Evolutionary conservation across 2,113 vertebrate species (phyloP).

Genomic region (Paralichthys olivaceus): DNA sequence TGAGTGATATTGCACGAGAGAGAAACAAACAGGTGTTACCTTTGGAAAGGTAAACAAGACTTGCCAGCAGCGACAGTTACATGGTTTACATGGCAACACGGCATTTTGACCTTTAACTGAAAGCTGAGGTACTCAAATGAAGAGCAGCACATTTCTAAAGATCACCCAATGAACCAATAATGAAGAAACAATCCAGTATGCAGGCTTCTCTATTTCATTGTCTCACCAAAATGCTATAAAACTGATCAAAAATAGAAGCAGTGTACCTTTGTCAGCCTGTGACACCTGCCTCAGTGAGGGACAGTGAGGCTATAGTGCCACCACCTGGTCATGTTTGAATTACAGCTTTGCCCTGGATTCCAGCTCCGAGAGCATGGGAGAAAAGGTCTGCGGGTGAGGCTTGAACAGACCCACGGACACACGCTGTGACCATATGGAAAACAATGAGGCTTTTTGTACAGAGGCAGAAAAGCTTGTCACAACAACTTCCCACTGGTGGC

Average conservation of each 20-base stretch:
- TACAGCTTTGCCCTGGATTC: not conserved
- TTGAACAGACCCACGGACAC: constrained; percentile 21
- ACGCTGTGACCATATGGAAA: constrained; percentile 29
- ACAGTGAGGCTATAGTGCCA: constrained; percentile 49
- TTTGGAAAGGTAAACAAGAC: not conserved
- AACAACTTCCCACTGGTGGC: constrained; percentile 17
- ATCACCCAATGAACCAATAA: constrained; percentile 45
- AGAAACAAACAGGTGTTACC: constrained; percentile 6
- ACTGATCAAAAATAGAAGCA: constrained; percentile 25
- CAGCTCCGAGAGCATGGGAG: constrained; percentile 25
- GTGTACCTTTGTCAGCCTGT: not conserved
- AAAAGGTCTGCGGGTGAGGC: constrained; percentile 16
- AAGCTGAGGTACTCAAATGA: constrained; percentile 52
- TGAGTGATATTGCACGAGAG: constrained; percentile 3
- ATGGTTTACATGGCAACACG: constrained; percentile 36
- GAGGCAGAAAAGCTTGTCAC: constrained; percentile 2
- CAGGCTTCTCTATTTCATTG: constrained; percentile 21
- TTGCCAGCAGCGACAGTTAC: constrained; percentile 23
- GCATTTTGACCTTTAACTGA: constrained; percentile 46
- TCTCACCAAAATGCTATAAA: constrained; percentile 21
- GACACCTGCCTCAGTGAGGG: not conserved
- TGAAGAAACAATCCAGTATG: constrained; percentile 8
- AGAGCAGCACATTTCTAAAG: constrained; percentile 41
- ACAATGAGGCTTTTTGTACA: constrained; percentile 31
- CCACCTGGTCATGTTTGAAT: constrained; percentile 31